These are phyloP conservation scores for Ctenoplectra terminalis DNA, from an alignment of 1,140 invertebrate species.

Conservation along the genomic window DNA sequence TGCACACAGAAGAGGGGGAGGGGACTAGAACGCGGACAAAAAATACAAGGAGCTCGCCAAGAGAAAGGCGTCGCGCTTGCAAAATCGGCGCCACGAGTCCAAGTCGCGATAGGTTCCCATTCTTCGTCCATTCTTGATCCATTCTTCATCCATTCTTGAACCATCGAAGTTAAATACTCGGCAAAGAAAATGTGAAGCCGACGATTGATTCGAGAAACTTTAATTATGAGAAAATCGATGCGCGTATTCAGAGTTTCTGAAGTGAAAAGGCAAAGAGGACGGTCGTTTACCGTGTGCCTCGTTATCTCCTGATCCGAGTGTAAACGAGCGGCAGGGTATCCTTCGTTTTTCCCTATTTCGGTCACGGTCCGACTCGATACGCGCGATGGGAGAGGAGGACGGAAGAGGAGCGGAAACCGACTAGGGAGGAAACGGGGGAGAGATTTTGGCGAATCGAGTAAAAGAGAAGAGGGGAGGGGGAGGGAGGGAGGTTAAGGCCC, in stretches of 20 bases:
- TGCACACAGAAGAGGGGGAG: too few species aligned
- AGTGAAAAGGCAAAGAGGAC: constrained; percentile 28
- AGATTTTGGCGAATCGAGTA: constrained; percentile 18
- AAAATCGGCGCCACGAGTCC: not conserved
- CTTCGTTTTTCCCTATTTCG: constrained; percentile 71
- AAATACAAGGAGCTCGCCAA: not conserved
- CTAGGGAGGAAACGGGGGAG: constrained; percentile 23
- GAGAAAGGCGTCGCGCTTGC: not conserved
- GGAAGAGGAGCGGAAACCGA: not conserved
- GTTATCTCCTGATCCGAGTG: constrained; percentile 69
- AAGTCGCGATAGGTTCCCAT: not conserved
- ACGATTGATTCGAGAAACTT: too few species aligned
- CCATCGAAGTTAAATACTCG: not conserved
- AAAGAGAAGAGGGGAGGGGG: not conserved
- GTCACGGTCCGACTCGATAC: constrained; percentile 42
- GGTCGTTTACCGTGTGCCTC: constrained; percentile 64
- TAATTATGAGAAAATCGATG: too few species aligned
- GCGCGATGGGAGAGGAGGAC: not conserved
- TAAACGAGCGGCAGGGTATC: constrained; percentile 69
- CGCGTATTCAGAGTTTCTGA: not conserved
- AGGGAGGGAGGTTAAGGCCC: not conserved
- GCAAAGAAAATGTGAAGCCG: too few species aligned
- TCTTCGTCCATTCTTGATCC: too few species aligned
- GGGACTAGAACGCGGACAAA: not conserved
- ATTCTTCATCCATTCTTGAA: not conserved